A percentile compares a stretch with the other conserved stretches of the same genome.
These are phyloP conservation scores for Oryzias celebensis DNA, from an alignment of 2,113 vertebrate species.

Conservation along the genomic window DNA sequence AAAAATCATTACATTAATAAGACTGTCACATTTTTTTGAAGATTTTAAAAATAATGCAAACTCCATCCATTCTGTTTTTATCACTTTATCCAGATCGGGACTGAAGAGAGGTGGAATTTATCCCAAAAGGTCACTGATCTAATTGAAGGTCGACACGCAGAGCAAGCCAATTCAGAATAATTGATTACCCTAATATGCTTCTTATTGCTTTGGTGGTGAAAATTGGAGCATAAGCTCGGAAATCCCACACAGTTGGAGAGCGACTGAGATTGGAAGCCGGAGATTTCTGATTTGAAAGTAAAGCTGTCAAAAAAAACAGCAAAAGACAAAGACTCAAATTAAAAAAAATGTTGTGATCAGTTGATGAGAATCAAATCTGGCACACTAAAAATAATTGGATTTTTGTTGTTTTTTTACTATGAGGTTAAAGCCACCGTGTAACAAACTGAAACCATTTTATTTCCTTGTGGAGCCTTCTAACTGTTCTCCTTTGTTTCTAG, in stretches of 20 bases:
- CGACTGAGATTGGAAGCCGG: neutral
- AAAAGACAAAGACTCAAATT: neutral
- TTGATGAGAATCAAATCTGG: neutral
- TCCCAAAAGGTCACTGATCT: no score
- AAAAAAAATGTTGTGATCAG: neutral
- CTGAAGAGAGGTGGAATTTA: no score
- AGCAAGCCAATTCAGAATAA: no score
- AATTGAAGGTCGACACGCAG: no score
- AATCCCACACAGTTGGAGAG: neutral
- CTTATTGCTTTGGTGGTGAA: neutral
- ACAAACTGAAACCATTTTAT: constrained; percentile 1
- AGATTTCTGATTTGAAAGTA: neutral
- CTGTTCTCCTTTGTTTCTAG: neutral
- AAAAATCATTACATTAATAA: neutral
- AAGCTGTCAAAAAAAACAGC: neutral
- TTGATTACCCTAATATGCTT: no score
- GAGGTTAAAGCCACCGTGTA: neutral
- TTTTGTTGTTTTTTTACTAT: neutral
- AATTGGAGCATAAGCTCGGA: neutral
- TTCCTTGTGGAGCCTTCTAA: neutral
- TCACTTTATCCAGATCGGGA: no score
- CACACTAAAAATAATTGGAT: neutral
- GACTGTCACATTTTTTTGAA: no score
- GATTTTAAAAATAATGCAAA: no score
- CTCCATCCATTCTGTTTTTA: no score